Evolutionary conservation across 2,888 invertebrate genomes (phyloP), one percentile per base, ranked within the genome.

Genomic region (Lathronympha strigana): DNA sequence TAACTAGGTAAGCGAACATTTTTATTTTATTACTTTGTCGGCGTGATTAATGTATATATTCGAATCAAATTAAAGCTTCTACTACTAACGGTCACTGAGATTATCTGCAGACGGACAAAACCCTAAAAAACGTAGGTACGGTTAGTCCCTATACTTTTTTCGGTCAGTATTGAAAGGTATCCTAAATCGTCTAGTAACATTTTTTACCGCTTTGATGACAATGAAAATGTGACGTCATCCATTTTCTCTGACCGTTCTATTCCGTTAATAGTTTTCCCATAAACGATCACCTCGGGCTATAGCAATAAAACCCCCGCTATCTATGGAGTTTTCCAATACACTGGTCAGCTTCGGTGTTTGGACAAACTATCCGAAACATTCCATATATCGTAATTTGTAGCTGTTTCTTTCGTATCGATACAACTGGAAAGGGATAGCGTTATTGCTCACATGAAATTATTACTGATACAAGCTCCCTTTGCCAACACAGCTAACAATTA

Each of bases 401-500:
- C 31, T 60, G 61, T 66, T 61, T 47, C 66, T 53, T 61, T 66
- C 54, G n/a, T 15, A 11, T 15, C n/a, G 11, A 54, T 66, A 61
- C 47, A 40, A 25, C 21, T 8, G 40, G 54, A 36, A 61, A 47
- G 40, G 61, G 66, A 66, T 38, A 51, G 40, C 15, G 45, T 28
- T n/a, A 61, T 60, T 17, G 19, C 21, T 47, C n/a, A 36, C 45
- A n/a, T 19, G 21, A 31, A 23, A 21, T 54, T 54, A 47, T 23
- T 28, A 23, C 6, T 21, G 49, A 47, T 40, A 25, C 54, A 33
- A 17, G 49, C 72, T 78, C 75, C 75, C 75, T 79, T 76, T 86
- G 86, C 87, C 80, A 83, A 87, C 88, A 77, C 76, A 81, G 88
- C 87, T 80, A 86, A 90, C 92, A 92, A 92, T 92, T 92, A 92